phyloP scores from a whole-genome alignment of 2,888 invertebrate species.

The Eulithis testata region DNA sequence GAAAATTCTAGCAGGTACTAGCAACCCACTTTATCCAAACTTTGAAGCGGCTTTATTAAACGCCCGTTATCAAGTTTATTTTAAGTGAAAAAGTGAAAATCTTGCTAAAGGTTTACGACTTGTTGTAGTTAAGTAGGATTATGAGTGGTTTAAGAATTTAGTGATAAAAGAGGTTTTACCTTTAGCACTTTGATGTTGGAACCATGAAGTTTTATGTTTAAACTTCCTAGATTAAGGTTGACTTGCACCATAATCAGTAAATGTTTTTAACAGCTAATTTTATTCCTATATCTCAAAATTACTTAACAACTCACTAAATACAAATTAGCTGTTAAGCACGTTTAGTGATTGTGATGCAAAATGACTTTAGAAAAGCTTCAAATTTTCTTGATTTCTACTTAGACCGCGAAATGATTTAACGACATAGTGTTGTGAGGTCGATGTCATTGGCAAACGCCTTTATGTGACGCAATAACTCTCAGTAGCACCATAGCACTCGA shows the following conservation, averaged over 20 bases:
- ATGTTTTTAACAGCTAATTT: too few relatives aligned
- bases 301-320: too few relatives aligned
- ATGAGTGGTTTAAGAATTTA: constrained; percentile 31
- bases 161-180: constrained; percentile 13
- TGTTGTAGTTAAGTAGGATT: constrained; percentile 35
- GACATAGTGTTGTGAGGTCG: too few relatives aligned
- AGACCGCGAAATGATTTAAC: too few relatives aligned
- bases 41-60: constrained; percentile 61
- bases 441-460: neutral
- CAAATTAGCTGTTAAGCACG: too few relatives aligned
- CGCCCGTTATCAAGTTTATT: constrained; percentile 44
- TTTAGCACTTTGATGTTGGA: neutral
- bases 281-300: too few relatives aligned
- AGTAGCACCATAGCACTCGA: constrained; percentile 25
- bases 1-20: constrained; percentile 53
- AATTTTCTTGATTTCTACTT: too few relatives aligned
- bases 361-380: too few relatives aligned
- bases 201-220: too few relatives aligned
- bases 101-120: constrained; percentile 38
- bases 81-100: constrained; percentile 45
- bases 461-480: constrained; percentile 37
- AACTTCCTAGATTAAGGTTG: too few relatives aligned
- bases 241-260: too few relatives aligned
- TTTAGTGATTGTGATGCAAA: too few relatives aligned
- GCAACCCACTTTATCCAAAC: constrained; percentile 60